Evolutionary conservation across 2,888 invertebrate genomes (phyloP).

Genomic region (Octodonta nipae): DNA sequence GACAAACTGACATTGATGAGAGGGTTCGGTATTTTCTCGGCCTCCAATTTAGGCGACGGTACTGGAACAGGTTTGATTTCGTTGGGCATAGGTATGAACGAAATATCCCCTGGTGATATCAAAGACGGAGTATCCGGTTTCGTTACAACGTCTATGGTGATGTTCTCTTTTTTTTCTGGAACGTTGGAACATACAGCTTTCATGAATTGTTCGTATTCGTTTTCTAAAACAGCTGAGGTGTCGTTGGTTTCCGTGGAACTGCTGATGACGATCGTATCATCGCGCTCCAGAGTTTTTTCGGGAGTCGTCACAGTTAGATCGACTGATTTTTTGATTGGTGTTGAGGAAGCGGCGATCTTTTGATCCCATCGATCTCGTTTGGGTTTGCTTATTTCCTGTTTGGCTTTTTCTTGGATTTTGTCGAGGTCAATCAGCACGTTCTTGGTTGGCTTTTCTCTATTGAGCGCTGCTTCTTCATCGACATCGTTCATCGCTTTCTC

Average conservation of each 20-base stretch:
- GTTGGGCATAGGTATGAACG: constrained; percentile 14
- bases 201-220: constrained; percentile 46
- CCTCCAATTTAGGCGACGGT: constrained; percentile 15
- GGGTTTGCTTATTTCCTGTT: constrained; percentile 9
- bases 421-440: no score
- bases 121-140: constrained; percentile 1
- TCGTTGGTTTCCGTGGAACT: constrained; percentile 3
- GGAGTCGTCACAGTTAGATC: no score
- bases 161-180: constrained; percentile 3
- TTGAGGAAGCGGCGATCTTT: no score
- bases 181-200: constrained; percentile 38
- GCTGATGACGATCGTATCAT: not conserved
- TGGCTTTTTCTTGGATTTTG: constrained; percentile 14
- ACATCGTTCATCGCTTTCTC: no score
- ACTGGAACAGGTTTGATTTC: constrained; percentile 17
- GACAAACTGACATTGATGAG: constrained; percentile 14
- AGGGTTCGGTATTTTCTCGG: constrained; percentile 12
- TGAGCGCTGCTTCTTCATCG: no score
- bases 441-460: no score
- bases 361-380: not conserved
- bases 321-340: no score
- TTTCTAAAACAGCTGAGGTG: constrained; percentile 22
- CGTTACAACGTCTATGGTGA: not conserved
- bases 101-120: constrained; percentile 13
- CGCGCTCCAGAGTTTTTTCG: no score